Percentiles rank a stretch among this genome's conserved stretches.
Evolutionary conservation across 2,888 invertebrate species (phyloP).

Genomic region (Stenichneumon culpator): DNA sequence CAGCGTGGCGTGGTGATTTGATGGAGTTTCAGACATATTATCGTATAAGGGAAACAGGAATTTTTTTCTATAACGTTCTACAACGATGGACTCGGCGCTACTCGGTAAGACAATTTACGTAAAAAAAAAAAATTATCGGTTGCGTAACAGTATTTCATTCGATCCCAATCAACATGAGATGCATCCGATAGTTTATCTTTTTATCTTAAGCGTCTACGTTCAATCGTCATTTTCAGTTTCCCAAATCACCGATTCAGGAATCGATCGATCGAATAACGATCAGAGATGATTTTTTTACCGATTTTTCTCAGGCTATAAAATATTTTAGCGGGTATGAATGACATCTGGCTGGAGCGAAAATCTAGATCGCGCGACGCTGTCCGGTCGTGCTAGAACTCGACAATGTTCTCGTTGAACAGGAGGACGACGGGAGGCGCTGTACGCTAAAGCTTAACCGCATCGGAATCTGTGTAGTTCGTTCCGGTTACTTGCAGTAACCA

Average conservation of each 20-base stretch:
- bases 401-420: too few species aligned
- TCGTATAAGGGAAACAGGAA: background rate
- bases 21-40: background rate
- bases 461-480: too few species aligned
- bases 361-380: too few species aligned
- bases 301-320: background rate
- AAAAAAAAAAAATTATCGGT: background rate
- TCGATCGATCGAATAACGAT: background rate
- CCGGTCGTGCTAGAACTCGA: too few species aligned
- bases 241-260: background rate
- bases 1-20: slow-evolving; percentile 25
- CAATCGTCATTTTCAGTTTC: background rate
- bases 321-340: too few species aligned
- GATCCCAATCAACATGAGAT: background rate
- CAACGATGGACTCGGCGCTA: background rate
- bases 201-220: background rate
- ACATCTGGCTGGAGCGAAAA: too few species aligned
- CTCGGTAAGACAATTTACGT: background rate
- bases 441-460: too few species aligned
- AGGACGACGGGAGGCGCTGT: too few species aligned
- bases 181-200: background rate
- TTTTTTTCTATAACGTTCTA: background rate
- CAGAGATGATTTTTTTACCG: background rate
- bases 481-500: too few species aligned
- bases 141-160: background rate